Conservation (phyloP, 2,797 vertebrate species). For the Synaphobranchus kaupii region DNA sequence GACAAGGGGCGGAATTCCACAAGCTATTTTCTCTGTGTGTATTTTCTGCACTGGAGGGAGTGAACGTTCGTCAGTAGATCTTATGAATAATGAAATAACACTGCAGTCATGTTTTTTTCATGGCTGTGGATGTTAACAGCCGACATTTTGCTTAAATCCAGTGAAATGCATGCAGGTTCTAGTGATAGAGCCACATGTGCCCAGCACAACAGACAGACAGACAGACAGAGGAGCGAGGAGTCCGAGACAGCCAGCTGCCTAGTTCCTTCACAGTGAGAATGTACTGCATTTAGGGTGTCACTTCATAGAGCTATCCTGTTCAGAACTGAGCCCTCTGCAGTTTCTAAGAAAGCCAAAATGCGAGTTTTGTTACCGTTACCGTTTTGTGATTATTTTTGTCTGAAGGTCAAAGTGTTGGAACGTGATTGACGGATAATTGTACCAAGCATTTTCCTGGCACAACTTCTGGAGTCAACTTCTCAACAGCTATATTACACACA, state of each 20-base stretch:
- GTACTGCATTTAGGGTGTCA: not conserved
- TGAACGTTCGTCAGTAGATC: not conserved
- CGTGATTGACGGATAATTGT: not conserved
- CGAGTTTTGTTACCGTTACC: not conserved
- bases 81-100: not conserved
- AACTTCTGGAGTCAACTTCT: not conserved
- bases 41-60: not conserved
- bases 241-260: not conserved
- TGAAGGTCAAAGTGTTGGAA: not conserved
- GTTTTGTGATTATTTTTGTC: not conserved
- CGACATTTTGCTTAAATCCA: not conserved
- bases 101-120: slow-evolving; percentile 6
- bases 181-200: not conserved
- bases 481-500: not conserved
- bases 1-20: not conserved
- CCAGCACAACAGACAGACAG: not conserved
- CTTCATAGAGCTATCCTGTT: not conserved
- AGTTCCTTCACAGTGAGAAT: not conserved
- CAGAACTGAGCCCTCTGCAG: not conserved
- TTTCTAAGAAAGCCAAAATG: not conserved
- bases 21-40: not conserved
- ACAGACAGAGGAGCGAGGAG: not conserved
- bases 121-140: not conserved
- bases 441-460: not conserved
- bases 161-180: not conserved